A percentile compares a stretch with the other conserved stretches of the same genome.
phyloP scores from a whole-genome alignment of 1,140 invertebrate genomes.

The Andricus grossulariae region DNA sequence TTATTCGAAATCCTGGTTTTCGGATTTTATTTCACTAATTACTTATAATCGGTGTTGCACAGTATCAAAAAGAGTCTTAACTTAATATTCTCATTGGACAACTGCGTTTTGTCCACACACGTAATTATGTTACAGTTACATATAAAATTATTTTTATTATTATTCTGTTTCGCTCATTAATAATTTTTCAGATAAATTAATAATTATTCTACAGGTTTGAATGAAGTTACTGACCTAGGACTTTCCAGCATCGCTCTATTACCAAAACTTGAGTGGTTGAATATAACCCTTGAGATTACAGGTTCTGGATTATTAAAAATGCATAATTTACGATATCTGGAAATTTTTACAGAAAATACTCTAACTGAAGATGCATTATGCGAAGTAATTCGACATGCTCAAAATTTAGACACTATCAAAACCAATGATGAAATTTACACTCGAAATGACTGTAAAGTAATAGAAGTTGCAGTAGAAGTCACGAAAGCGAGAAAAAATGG shows the following conservation, averaged over 20 bases:
- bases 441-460: slow-evolving; percentile 1
- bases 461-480: slow-evolving; percentile 11
- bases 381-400: background rate
- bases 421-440: slow-evolving; percentile 7
- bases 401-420: slow-evolving; percentile 18
- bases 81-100: too few species aligned
- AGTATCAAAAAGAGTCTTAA: too few species aligned
- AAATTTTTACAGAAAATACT: background rate
- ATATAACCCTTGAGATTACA: background rate
- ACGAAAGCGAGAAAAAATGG: background rate
- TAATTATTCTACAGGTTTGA: background rate
- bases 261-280: slow-evolving; percentile 16
- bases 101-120: too few species aligned
- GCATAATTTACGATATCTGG: slow-evolving; percentile 1
- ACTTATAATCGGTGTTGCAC: too few species aligned
- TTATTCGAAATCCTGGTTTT: too few species aligned
- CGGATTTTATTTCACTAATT: too few species aligned
- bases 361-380: background rate
- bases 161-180: too few species aligned
- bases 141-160: too few species aligned
- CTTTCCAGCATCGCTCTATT: background rate
- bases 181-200: too few species aligned
- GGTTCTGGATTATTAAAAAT: slow-evolving; percentile 1
- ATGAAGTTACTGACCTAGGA: background rate
- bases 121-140: too few species aligned